Conservation (phyloP, 2,888 invertebrate species). For the Drosophila kokeensis region DNA sequence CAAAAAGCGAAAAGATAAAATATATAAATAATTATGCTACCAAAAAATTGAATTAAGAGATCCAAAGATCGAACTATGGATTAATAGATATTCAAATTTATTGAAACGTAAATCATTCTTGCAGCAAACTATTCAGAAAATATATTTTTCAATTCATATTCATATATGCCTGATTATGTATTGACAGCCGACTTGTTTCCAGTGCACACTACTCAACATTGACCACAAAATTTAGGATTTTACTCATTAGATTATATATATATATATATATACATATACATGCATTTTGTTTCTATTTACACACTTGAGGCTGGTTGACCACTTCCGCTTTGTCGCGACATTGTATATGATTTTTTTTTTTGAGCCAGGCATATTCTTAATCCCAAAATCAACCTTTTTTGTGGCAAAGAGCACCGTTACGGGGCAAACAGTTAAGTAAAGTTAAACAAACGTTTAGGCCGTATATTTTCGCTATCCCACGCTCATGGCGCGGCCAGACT, state of each 20-base stretch:
- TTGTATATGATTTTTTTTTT: constrained; percentile 32
- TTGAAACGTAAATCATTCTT: not conserved
- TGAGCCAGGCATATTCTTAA: constrained; percentile 7
- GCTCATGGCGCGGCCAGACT: constrained; percentile 19
- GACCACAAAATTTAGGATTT: not conserved
- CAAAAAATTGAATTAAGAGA: not conserved
- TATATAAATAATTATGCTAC: not conserved
- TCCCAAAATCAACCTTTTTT: constrained; percentile 18
- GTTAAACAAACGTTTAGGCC: constrained; percentile 58
- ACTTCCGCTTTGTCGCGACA: constrained; percentile 55
- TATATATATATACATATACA: not conserved
- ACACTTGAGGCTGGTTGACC: constrained; percentile 34
- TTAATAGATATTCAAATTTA: not conserved
- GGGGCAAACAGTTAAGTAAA: constrained; percentile 59
- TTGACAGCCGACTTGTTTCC: not conserved
- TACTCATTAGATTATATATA: not conserved
- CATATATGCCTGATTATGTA: not conserved
- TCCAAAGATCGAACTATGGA: not conserved
- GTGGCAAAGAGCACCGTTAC: constrained; percentile 32
- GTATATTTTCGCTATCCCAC: constrained; percentile 45
- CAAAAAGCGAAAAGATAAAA: not conserved
- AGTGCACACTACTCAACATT: not conserved
- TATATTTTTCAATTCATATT: not conserved
- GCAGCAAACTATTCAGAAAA: not conserved
- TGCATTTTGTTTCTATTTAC: constrained; percentile 3